Percentiles rank a stretch among this genome's conserved stretches.
These are phyloP conservation scores for Chymomyza procnemis DNA, from an alignment of 2,888 invertebrate species.

Conservation along the genomic window DNA sequence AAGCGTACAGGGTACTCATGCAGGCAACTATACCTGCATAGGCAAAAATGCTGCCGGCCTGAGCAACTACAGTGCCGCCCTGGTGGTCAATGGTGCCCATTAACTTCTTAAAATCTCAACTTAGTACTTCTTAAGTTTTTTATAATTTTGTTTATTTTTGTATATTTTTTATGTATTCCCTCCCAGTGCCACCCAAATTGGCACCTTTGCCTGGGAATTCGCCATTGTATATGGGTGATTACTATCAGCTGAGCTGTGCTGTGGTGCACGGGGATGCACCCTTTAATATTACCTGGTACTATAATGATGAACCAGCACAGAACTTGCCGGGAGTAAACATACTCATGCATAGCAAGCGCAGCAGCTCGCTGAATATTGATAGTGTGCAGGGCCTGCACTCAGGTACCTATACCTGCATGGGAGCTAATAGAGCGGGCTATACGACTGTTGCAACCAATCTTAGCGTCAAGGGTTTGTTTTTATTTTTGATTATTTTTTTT, in stretches of 20 bases:
- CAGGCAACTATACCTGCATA: constrained; percentile 86
- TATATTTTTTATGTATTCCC: constrained; percentile 26
- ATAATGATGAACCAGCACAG: constrained; percentile 79
- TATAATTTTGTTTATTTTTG: constrained; percentile 31
- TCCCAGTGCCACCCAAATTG: constrained; percentile 82
- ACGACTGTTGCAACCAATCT: constrained; percentile 75
- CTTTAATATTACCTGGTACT: constrained; percentile 87
- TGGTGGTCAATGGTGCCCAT: constrained; percentile 84
- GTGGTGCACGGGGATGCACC: constrained; percentile 89
- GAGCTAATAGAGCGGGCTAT: constrained; percentile 82
- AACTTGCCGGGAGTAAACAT: constrained; percentile 68
- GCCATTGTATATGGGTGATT: constrained; percentile 82
- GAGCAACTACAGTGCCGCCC: constrained; percentile 82
- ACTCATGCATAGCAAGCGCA: constrained; percentile 80
- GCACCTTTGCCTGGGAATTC: constrained; percentile 83
- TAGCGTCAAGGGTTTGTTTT: constrained; percentile 77
- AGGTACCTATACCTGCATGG: constrained; percentile 87
- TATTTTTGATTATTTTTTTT: background rate
- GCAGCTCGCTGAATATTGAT: constrained; percentile 83
- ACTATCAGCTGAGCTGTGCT: constrained; percentile 83
- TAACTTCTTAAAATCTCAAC: background rate
- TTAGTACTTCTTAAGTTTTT: constrained; percentile 18
- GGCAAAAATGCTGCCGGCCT: constrained; percentile 82
- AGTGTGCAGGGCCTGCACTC: constrained; percentile 83
- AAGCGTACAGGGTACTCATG: constrained; percentile 82